Evolutionary conservation across 2,797 vertebrate genomes (phyloP), one percentile per base, ranked within the genome.

Genomic region (Notolepis coatsorum): DNA sequence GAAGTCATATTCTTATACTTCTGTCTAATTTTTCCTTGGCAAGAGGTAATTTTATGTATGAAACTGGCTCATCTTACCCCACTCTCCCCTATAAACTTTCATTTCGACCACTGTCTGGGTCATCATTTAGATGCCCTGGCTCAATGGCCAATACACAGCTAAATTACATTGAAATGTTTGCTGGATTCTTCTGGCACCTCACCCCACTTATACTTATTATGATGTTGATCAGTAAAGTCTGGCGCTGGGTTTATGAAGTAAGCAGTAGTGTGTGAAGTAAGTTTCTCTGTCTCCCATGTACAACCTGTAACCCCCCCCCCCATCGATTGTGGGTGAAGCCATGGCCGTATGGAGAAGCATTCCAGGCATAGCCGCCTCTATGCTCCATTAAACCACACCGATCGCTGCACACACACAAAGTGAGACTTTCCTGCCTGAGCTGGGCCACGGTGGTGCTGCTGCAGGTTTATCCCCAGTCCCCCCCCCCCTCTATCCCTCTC

Each of bases 391-490:
- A 81, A 80, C 67, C 47, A 30, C 17, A 57, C 54, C 39, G 31
- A 77, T 80, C 79, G 68, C 43, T 79, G 78, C 79, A 46, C 76
- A 78, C 73, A 81, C 77, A 82, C 71, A 82, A 57, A 71, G 68
- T 70, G 68, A 37, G 52, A 65, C 61, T 42, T 57, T 47, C 60
- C 51, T 13, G 64, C 48, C 52, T 61, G 71, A 21, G 41, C 52
- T 41, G 43, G 69, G 41, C 61, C 55, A 15, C n/a, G n/a, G n/a
- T 13, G 3, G 45, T 46, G 71, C 62, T 47, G 31, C 71, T 54
- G 54, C 54, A 60, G 51, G 18, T 61, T 38, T 28, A 10, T 6
- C 31, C 23, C 12, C 21, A 9, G 21, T 37, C 6, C 18, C 9
- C 13, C 33, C 25, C 17, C 12, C 9, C 38, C n/a, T n/a, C n/a